Evolutionary conservation across 2,888 invertebrate genomes (phyloP).

Genomic region (Liopterus haemorrhoidalis): DNA sequence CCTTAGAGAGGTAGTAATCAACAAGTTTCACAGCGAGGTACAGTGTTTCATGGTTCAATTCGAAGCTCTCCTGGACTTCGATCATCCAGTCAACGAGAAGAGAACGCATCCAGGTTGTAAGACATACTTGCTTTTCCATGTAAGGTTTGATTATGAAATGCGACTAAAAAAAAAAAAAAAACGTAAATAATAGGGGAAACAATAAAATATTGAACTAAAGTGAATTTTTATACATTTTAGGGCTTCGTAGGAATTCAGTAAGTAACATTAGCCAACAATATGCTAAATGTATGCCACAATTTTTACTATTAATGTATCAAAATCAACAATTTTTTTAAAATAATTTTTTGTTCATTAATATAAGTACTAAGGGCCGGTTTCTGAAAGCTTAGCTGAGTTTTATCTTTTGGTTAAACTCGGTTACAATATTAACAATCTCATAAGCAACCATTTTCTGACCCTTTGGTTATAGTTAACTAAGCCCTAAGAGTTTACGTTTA

Average conservation of each 20-base stretch:
- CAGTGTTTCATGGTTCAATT: slow-evolving; percentile 95
- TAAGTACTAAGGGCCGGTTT: too few species aligned
- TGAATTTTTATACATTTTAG: too few species aligned
- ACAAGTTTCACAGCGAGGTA: slow-evolving; percentile 95
- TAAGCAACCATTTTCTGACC: too few species aligned
- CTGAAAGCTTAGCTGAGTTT: too few species aligned
- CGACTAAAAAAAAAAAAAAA: slow-evolving; percentile 45
- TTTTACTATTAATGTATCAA: too few species aligned
- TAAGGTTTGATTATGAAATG: slow-evolving; percentile 75
- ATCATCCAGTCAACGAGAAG: slow-evolving; percentile 99
- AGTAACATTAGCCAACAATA: not conserved
- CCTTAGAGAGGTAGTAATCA: slow-evolving; percentile 74
- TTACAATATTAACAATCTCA: too few species aligned
- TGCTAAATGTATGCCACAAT: not conserved
- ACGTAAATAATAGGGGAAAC: slow-evolving; percentile 1
- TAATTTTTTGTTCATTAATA: too few species aligned
- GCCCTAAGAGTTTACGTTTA: too few species aligned
- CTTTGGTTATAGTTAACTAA: too few species aligned
- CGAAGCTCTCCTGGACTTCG: slow-evolving; percentile 94
- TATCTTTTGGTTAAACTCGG: too few species aligned
- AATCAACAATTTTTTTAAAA: too few species aligned
- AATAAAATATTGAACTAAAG: not conserved
- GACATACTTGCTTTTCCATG: slow-evolving; percentile 68
- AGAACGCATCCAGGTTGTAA: slow-evolving; percentile 84
- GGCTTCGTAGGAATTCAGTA: too few species aligned